Evolutionary conservation across 1,140 invertebrate species (phyloP), one percentile per base, ranked within the genome.

Genomic region (Eufriesea mexicana): DNA sequence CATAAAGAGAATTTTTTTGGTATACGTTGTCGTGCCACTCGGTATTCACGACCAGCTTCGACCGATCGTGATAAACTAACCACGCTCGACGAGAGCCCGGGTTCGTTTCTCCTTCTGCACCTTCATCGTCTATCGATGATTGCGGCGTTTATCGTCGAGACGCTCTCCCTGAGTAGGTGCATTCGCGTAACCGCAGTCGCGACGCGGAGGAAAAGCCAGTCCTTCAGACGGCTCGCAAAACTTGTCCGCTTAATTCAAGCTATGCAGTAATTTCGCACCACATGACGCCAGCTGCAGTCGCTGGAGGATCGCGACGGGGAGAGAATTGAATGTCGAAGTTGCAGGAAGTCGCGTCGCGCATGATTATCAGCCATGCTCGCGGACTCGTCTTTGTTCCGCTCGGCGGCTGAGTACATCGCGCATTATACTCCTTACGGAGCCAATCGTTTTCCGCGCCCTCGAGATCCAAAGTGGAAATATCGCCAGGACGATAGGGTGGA

Each of bases 1-100:
- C 64, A 84, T 81, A 84, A 80, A 84, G 55, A 47, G 55, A 70
- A 59, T 67, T 77, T 67, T 55, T 51, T 57, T 42, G 54, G 54
- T 8, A 20, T 42, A 2, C 57, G 18, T 16, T 55, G 71, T 49
- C 77, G 71, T 74, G 64, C 66, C 57, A 12, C 49, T 25, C 28
- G n/a, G 25, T n/a, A 23, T 49, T 35, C 42, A 5, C 35, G 35
- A 5, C 14, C 51, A 25, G 14, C 42, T 25, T 25, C 5, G 5
- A 7, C 16, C 9, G 54, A 25, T 28, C 12, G 35, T 67, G 49
- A 67, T n/a, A n/a, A n/a, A 67, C 16, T 14, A 45, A 6, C 0
- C 12, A 10, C 42, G 4, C 1, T 35, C 1, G 35, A 35, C 35
- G 7, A 23, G 6, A 23, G 6, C 42, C 35, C 9, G 42, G 12